phyloP scores from a whole-genome alignment of 2,888 invertebrate species.

The Cremastinae sp. region DNA sequence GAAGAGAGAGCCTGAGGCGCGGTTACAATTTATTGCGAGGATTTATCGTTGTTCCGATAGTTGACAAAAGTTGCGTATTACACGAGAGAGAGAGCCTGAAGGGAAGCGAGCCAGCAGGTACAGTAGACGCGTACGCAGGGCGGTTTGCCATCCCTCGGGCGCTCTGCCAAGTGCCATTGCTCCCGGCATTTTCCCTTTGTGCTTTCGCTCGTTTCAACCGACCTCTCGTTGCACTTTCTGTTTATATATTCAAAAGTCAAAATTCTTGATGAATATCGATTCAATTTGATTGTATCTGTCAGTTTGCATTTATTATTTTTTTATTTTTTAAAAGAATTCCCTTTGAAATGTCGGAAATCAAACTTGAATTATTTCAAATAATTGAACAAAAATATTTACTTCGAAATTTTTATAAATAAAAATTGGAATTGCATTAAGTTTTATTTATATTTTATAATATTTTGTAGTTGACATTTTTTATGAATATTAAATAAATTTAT shows the following conservation, averaged over 20 bases:
- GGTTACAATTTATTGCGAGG: slow-evolving; percentile 35
- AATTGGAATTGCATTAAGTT: too few relatives aligned
- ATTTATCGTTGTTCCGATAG: slow-evolving; percentile 20
- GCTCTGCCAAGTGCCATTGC: slow-evolving; percentile 14
- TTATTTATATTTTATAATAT: too few relatives aligned
- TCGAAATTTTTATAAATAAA: too few relatives aligned
- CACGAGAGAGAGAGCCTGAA: slow-evolving; percentile 26
- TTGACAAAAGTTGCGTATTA: slow-evolving; percentile 5
- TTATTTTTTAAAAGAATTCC: too few relatives aligned
- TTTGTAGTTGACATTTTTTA: too few relatives aligned
- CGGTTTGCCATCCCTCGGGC: slow-evolving; percentile 39
- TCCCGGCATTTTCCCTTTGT: background rate
- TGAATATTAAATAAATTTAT: too few relatives aligned
- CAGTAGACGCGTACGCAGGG: slow-evolving; percentile 13
- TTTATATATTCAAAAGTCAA: background rate
- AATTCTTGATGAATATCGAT: too few relatives aligned
- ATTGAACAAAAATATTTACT: too few relatives aligned
- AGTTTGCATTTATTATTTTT: too few relatives aligned
- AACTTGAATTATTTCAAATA: too few relatives aligned
- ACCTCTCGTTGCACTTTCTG: background rate
- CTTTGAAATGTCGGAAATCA: too few relatives aligned
- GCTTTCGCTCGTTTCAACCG: background rate
- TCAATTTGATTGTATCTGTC: too few relatives aligned
- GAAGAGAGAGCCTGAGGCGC: background rate
- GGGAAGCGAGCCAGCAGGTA: slow-evolving; percentile 40